phyloP scores from a whole-genome alignment of 2,113 vertebrate species.

The Peromyscus californicus region DNA sequence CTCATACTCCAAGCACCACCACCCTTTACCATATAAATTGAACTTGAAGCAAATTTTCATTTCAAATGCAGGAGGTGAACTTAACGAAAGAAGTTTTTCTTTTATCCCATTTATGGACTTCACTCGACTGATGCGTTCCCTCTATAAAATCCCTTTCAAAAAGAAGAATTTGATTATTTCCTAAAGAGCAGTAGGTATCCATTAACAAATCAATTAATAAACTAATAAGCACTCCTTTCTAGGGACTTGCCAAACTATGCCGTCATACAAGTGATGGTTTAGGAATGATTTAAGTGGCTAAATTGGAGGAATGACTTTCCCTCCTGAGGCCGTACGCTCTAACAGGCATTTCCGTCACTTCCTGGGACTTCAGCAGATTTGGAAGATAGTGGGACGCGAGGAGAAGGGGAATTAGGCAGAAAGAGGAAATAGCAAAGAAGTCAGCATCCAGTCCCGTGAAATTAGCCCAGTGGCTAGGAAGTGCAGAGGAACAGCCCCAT shows the following conservation, averaged over 20 bases:
- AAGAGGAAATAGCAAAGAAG: not conserved
- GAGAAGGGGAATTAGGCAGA: not conserved
- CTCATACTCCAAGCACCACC: fast-evolving
- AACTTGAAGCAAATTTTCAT: not conserved
- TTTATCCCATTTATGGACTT: not conserved
- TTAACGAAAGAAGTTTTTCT: not conserved
- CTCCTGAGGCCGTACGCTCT: not conserved
- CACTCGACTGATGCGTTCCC: not conserved
- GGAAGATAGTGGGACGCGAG: not conserved
- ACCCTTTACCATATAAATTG: not conserved
- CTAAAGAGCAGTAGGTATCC: not conserved
- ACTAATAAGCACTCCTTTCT: too few relatives aligned
- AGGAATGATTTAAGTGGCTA: not conserved
- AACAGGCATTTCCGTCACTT: not conserved
- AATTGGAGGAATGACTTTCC: not conserved
- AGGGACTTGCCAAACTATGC: not conserved
- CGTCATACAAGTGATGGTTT: not conserved
- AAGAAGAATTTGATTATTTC: not conserved
- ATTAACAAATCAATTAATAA: not conserved
- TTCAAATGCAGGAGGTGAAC: not conserved
- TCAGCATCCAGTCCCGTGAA: not conserved
- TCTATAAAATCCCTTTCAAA: not conserved
- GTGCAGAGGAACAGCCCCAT: not conserved
- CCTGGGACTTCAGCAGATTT: not conserved
- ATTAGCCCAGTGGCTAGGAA: not conserved